phyloP scores from a whole-genome alignment of 2,797 vertebrate species.

The Falco biarmicus region DNA sequence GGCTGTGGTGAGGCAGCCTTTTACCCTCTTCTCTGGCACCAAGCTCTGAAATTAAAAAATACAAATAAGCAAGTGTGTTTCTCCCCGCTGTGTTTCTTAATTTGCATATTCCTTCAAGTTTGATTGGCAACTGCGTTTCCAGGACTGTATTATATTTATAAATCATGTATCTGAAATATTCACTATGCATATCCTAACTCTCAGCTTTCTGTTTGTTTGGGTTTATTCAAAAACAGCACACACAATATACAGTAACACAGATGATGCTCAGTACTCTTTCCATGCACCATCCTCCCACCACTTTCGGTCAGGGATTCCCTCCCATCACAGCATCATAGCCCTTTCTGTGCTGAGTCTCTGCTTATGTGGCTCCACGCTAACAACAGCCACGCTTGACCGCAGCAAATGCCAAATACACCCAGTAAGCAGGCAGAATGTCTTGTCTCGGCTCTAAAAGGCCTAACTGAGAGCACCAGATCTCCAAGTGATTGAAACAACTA shows the following conservation, averaged over 20 bases:
- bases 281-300: not conserved
- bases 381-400: not conserved
- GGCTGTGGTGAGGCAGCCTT: not conserved
- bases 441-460: not conserved
- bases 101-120: not conserved
- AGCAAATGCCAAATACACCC: not conserved
- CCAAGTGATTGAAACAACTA: not conserved
- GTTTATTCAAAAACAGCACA: not conserved
- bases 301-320: accelerated
- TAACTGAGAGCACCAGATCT: not conserved
- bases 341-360: not conserved
- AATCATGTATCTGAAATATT: not conserved
- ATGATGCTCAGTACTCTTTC: not conserved
- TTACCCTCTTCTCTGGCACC: not conserved
- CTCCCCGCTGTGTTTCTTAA: not conserved
- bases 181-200: not conserved
- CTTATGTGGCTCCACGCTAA: not conserved
- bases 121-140: not conserved
- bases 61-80: not conserved
- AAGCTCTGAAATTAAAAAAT: not conserved
- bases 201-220: not conserved
- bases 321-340: not conserved
- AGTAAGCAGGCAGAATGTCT: not conserved
- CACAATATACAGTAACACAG: not conserved
- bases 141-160: not conserved